Percentiles rank a stretch among this genome's conserved stretches.
phyloP scores from a whole-genome alignment of 2,888 invertebrate species.

The Cheilosia soror region DNA sequence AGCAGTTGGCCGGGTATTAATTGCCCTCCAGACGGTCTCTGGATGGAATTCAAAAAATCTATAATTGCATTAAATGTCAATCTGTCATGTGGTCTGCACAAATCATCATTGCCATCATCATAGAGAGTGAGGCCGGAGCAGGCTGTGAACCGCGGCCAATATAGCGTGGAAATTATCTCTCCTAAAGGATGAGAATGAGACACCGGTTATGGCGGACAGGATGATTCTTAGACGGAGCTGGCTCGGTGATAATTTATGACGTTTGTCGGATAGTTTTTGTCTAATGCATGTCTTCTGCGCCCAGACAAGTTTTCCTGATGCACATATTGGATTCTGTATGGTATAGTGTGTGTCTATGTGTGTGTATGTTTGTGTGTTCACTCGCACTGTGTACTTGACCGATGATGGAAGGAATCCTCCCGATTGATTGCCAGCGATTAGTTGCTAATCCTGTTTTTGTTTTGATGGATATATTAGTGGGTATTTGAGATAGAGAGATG shows the following conservation, averaged over 20 bases:
- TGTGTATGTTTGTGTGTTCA: slow-evolving; percentile 5
- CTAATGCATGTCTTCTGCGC: slow-evolving; percentile 62
- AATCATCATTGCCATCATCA: slow-evolving; percentile 64
- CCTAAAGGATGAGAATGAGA: slow-evolving; percentile 41
- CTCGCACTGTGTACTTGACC: slow-evolving; percentile 41
- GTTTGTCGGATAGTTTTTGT: slow-evolving; percentile 72
- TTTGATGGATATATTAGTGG: slow-evolving; percentile 74
- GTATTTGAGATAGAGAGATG: slow-evolving; percentile 52
- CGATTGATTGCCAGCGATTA: slow-evolving; percentile 75
- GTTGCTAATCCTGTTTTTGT: slow-evolving; percentile 76
- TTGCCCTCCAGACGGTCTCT: slow-evolving; percentile 47
- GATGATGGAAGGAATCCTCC: slow-evolving; percentile 66
- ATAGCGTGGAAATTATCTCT: slow-evolving; percentile 60
- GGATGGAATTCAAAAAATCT: slow-evolving; percentile 70
- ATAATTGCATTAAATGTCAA: slow-evolving; percentile 74
- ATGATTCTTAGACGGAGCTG: slow-evolving; percentile 12
- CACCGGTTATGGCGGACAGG: slow-evolving; percentile 60
- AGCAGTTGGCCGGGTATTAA: slow-evolving; percentile 36
- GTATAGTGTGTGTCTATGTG: background rate
- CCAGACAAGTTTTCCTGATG: slow-evolving; percentile 41
- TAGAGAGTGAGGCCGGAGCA: slow-evolving; percentile 2
- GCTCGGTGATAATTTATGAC: slow-evolving; percentile 71
- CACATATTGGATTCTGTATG: slow-evolving; percentile 42
- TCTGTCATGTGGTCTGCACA: slow-evolving; percentile 71
- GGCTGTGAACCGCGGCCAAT: slow-evolving; percentile 58